A percentile compares a stretch with the other conserved stretches of the same genome.
Evolutionary conservation across 2,113 vertebrate genomes (phyloP).

Genomic region (Pardalotus punctatus): DNA sequence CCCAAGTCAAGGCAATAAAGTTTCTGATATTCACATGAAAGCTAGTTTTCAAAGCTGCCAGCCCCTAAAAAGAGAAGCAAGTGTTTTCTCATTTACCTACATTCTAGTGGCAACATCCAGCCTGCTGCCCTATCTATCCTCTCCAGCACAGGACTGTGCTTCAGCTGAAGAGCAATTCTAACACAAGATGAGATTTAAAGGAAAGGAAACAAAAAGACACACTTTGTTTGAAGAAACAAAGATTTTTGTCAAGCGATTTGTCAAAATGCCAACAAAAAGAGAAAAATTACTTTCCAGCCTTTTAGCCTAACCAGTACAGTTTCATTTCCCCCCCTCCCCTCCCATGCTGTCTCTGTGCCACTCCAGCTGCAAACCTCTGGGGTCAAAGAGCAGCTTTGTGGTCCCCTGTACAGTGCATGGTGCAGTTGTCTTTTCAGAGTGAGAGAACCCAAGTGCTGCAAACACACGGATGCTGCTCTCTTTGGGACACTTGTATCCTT

Average conservation of each 20-base stretch:
- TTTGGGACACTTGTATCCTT: background rate
- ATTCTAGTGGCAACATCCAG: background rate
- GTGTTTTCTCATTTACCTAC: constrained; percentile 65
- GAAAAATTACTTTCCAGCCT: background rate
- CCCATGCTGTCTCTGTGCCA: rapidly evolving
- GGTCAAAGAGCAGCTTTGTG: background rate
- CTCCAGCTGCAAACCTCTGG: background rate
- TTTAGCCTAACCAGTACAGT: background rate
- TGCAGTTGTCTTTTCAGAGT: background rate
- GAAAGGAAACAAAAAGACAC: background rate
- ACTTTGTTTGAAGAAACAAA: background rate
- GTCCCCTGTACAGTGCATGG: rapidly evolving
- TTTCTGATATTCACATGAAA: constrained; percentile 84
- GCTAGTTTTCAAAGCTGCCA: constrained; percentile 75
- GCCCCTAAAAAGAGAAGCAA: constrained; percentile 63
- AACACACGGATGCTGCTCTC: background rate
- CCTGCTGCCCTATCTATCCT: background rate
- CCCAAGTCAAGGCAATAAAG: constrained; percentile 87
- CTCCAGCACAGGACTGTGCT: background rate
- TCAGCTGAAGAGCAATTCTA: background rate
- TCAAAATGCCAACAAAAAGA: constrained; percentile 26
- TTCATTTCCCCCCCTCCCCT: background rate
- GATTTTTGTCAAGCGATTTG: constrained; percentile 11
- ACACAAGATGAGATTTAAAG: background rate
- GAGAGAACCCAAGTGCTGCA: background rate